phyloP scores from a whole-genome alignment of 30 jellyfish, hydroid and myxozoan genomes.

The Hydractinia symbiolongicarpus region DNA sequence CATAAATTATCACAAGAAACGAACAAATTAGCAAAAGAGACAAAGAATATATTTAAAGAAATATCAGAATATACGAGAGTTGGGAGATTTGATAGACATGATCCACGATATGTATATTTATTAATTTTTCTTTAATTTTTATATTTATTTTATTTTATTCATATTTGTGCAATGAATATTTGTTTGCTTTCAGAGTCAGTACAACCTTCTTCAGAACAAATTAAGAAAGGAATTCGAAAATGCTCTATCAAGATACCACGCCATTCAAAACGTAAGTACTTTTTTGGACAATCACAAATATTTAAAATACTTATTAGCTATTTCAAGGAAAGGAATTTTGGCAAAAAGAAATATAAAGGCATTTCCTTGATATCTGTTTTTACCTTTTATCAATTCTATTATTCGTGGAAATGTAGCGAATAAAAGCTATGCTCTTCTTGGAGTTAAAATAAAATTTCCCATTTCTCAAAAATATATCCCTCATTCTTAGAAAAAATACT shows the following conservation, averaged over 20 bases:
- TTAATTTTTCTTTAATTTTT: background rate
- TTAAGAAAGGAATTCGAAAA: slow-evolving; percentile 67
- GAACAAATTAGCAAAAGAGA: slow-evolving; percentile 60
- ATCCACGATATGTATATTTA: slow-evolving; percentile 7
- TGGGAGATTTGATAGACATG: slow-evolving; percentile 8
- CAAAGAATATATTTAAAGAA: slow-evolving; percentile 38
- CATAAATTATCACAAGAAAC: slow-evolving; percentile 71
- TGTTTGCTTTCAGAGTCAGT: slow-evolving; percentile 35
- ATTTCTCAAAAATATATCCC: no score
- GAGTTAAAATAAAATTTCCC: no score
- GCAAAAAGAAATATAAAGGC: no score
- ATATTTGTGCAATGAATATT: background rate
- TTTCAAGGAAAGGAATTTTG: no score
- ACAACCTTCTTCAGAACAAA: slow-evolving; percentile 54
- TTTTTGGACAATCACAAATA: background rate
- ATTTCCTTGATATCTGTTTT: no score
- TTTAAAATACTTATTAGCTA: background rate
- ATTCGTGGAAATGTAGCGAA: no score
- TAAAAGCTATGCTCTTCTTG: no score
- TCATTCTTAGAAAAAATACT: no score
- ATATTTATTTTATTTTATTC: background rate
- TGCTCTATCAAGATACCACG: slow-evolving; percentile 77
- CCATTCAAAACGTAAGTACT: slow-evolving; percentile 71
- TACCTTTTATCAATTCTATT: no score
- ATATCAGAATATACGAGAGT: slow-evolving; percentile 41